Conservation (phyloP, 53 echinoderm and acorn worm species). For the Crossaster papposus region DNA sequence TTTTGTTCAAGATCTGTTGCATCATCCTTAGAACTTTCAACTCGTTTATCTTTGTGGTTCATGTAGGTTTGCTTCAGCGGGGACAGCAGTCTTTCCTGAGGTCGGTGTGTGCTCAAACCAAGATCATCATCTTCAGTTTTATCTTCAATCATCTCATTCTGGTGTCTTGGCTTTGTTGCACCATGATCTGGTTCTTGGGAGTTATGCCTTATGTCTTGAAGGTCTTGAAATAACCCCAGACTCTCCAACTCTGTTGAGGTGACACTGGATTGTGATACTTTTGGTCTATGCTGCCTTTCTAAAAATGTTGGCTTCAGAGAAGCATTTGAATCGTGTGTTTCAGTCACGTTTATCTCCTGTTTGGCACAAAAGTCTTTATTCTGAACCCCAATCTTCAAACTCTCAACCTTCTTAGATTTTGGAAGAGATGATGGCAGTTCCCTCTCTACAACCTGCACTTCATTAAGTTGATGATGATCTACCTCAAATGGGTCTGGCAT, state of each 20-base stretch:
- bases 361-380: neutral
- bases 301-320: neutral
- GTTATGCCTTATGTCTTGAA: neutral
- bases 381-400: no score
- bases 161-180: neutral
- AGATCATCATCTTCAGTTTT: conserved; percentile 36
- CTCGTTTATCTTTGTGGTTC: neutral
- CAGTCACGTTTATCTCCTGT: neutral
- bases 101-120: conserved; percentile 78
- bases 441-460: neutral
- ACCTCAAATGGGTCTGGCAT: neutral
- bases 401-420: neutral
- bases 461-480: neutral
- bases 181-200: neutral
- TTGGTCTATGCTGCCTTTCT: conserved; percentile 37
- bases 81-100: conserved; percentile 60
- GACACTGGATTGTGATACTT: conserved; percentile 59
- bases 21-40: neutral
- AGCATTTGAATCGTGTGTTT: neutral
- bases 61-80: conserved; percentile 62
- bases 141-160: neutral
- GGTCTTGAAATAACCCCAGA: conserved; percentile 62
- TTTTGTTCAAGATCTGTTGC: neutral
- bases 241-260: conserved; percentile 60
- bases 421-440: neutral